phyloP scores from a whole-genome alignment of 2,888 invertebrate genomes.

The Clanis bilineata region DNA sequence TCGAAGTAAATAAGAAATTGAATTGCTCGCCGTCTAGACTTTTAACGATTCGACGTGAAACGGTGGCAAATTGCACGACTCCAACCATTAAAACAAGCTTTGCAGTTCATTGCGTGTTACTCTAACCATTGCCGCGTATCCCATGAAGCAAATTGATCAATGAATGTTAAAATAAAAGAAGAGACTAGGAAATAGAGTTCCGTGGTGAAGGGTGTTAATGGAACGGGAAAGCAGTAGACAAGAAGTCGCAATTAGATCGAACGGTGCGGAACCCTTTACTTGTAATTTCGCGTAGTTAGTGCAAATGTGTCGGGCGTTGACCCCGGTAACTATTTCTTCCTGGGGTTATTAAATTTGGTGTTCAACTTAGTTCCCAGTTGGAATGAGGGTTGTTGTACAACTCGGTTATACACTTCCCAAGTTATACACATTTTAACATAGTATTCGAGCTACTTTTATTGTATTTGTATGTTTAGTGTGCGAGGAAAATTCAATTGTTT shows the following conservation, averaged over 20 bases:
- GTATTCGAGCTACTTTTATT: no score
- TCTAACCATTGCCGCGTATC: no score
- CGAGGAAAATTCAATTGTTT: no score
- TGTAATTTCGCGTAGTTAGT: conserved; percentile 73
- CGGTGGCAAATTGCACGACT: background rate
- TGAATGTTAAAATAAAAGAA: background rate
- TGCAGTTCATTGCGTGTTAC: background rate
- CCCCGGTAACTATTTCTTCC: conserved; percentile 35
- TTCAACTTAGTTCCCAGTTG: conserved; percentile 3
- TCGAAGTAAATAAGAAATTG: conserved; percentile 51
- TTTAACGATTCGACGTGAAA: conserved; percentile 48
- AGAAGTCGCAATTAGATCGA: conserved; percentile 73
- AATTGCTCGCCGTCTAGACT: conserved; percentile 58
- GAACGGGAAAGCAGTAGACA: conserved; percentile 66
- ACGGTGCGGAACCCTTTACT: conserved; percentile 65
- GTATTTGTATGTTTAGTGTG: no score
- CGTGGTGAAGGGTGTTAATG: conserved; percentile 57
- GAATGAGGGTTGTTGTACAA: background rate
- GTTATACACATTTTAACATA: background rate
- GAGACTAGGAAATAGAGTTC: conserved; percentile 22
- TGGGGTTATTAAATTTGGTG: conserved; percentile 21
- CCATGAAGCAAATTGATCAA: background rate
- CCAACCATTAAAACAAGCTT: background rate
- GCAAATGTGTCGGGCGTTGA: conserved; percentile 57
- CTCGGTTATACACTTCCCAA: background rate